These are phyloP conservation scores for Nasonia vitripennis DNA, from an alignment of 1,140 invertebrate species.

Conservation along the genomic window DNA sequence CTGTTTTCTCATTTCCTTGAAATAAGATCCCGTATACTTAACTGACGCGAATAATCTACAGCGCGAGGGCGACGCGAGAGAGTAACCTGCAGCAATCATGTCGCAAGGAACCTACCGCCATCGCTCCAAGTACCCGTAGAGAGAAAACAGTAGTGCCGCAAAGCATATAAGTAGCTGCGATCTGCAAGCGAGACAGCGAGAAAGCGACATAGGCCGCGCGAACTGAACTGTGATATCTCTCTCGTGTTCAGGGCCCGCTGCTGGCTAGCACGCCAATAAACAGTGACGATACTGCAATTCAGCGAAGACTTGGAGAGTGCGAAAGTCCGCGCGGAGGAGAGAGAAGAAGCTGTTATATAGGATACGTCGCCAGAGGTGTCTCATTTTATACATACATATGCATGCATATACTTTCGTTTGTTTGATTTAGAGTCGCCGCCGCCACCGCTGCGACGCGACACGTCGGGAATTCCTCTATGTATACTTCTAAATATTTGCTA, in stretches of 20 bases:
- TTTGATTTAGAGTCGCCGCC: not conserved
- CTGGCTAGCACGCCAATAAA: no score
- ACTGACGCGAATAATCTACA: not conserved
- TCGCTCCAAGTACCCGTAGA: slow-evolving; percentile 33
- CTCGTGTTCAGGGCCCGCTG: no score
- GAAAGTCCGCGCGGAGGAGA: no score
- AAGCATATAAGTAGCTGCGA: not conserved
- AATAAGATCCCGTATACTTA: not conserved
- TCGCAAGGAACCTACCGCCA: slow-evolving; percentile 18
- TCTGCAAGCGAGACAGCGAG: no score
- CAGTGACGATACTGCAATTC: no score
- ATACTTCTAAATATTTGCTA: not conserved
- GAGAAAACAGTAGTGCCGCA: not conserved
- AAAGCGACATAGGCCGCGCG: not conserved
- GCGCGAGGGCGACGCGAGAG: not conserved
- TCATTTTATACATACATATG: no score
- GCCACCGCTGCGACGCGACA: not conserved
- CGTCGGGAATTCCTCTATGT: not conserved
- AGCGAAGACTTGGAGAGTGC: no score
- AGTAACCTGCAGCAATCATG: slow-evolving; percentile 19
- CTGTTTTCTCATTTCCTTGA: not conserved
- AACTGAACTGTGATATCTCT: no score
- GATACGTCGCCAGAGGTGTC: no score
- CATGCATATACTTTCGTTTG: not conserved
- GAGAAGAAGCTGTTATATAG: no score